Evolutionary conservation across 2,797 vertebrate genomes (phyloP).

Genomic region (Sebastes baramenuke): DNA sequence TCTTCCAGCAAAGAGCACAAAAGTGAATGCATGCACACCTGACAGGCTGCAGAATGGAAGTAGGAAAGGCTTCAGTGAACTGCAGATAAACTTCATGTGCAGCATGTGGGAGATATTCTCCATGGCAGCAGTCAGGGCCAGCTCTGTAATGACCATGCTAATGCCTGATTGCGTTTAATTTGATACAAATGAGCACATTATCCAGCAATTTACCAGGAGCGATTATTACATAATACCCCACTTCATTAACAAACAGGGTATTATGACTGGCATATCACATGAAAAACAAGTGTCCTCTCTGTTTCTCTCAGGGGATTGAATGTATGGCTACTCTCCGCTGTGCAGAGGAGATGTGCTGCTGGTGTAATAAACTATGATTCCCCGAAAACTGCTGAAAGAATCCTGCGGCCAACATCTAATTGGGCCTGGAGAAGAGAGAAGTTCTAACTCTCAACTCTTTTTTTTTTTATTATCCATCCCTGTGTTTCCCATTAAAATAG

Average conservation of each 20-base stretch:
- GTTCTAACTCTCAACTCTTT: slow-evolving; percentile 54
- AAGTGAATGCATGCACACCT: slow-evolving; percentile 32
- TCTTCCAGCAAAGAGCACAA: background rate
- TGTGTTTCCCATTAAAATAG: slow-evolving; percentile 82
- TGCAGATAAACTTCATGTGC: slow-evolving; percentile 43
- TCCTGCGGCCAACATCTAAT: slow-evolving; percentile 69
- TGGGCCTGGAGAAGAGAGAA: slow-evolving; percentile 61
- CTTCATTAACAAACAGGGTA: slow-evolving; percentile 45
- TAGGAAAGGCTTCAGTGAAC: slow-evolving; percentile 25
- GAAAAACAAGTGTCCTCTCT: slow-evolving; percentile 19
- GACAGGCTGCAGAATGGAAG: slow-evolving; percentile 5
- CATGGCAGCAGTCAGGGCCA: slow-evolving; percentile 39
- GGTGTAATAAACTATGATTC: slow-evolving; percentile 56
- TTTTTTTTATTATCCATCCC: slow-evolving; percentile 59
- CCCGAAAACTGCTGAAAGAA: slow-evolving; percentile 60
- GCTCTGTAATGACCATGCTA: slow-evolving; percentile 53
- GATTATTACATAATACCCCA: slow-evolving; percentile 53
- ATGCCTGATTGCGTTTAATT: slow-evolving; percentile 67
- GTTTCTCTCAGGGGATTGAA: slow-evolving; percentile 12
- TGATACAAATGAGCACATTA: slow-evolving; percentile 69
- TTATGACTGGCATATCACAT: slow-evolving; percentile 49
- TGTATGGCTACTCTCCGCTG: background rate
- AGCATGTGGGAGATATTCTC: slow-evolving; percentile 64
- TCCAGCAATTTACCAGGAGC: slow-evolving; percentile 61
- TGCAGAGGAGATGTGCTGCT: slow-evolving; percentile 27